Base-by-base conservation (phyloP, 2,888 invertebrate species). In the Troides helena region DNA sequence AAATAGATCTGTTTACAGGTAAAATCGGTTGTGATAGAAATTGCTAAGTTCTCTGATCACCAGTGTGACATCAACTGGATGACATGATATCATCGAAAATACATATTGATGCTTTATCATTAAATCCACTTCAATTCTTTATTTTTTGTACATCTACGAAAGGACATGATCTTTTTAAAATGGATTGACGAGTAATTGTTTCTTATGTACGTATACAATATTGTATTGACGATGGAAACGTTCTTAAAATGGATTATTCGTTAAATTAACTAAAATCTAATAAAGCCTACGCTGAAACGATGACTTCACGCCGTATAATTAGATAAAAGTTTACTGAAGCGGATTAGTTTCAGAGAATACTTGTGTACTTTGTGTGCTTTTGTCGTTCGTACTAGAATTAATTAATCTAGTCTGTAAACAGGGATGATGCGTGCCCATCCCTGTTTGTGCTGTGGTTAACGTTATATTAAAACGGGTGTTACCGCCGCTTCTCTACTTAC, bases 381-480 rank as follows among this genome's bases (percentile, higher is more conserved):
- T 80, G 82, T 82, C 82, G 84, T 58, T 58, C n/a, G 57, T 83
- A 80, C 75, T 76, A 77, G 79, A 84, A 87, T 87, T 87, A 89
- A 89, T 89, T 87, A 87, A 88, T 85, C 85, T 82, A 80, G 80
- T 85, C 85, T 87, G 81, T 88, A 85, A 85, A 81, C 78, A 83
- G 86, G 87, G 86, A 87, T 88, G 86, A 87, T 85, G 85, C 77
- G 79, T 65, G 50, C 77, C 74, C 71, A 76, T 70, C 77, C 74
- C 67, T 84, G 85, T 85, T 85, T 87, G 83, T 73, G 73, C 77
- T 75, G 75, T 75, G 84, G 84, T 85, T 87, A 85, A 88, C 60
- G 18, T 18, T 36, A 60, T 60, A 23, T 25, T 60, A 36, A 36
- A 60, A 60, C 23, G 23, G 18, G 60, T 58, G 23, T 21, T 23